These are phyloP conservation scores for Sebastes fasciatus DNA, from an alignment of 2,113 vertebrate genomes.

Conservation along the genomic window DNA sequence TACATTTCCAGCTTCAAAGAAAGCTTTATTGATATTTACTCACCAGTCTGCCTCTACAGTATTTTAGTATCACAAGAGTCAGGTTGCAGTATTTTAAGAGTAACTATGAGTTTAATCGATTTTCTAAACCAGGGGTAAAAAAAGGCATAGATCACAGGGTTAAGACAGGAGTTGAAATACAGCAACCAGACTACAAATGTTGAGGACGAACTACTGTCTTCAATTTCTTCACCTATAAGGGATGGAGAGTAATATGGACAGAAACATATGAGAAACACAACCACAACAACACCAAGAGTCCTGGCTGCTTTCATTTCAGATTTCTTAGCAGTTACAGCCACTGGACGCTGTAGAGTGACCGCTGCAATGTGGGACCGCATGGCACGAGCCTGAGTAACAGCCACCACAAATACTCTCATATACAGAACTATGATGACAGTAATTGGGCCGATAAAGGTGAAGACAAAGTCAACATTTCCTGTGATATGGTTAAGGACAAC, in stretches of 20 bases:
- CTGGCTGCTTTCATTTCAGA: constrained; percentile 54
- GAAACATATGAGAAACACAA: constrained; percentile 35
- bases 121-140: constrained; percentile 15
- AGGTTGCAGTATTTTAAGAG: background rate
- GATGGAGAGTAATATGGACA: constrained; percentile 37
- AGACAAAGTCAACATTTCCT: background rate
- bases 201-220: background rate
- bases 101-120: constrained; percentile 4
- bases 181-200: background rate
- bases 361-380: constrained; percentile 6
- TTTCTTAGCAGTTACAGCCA: background rate
- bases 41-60: background rate
- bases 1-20: background rate
- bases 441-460: constrained; percentile 21
- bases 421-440: constrained; percentile 46
- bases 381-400: constrained; percentile 47
- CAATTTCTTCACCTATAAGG: background rate
- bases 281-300: constrained; percentile 40
- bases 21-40: background rate
- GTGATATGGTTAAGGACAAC: background rate
- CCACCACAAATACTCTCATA: constrained; percentile 49
- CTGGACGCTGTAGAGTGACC: background rate
- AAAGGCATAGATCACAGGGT: constrained; percentile 6
- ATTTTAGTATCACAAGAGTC: background rate
- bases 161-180: constrained; percentile 19